Percentiles rank a stretch among this genome's conserved stretches.
phyloP scores from a whole-genome alignment of 2,888 invertebrate species.

The Athripsodes cinereus region DNA sequence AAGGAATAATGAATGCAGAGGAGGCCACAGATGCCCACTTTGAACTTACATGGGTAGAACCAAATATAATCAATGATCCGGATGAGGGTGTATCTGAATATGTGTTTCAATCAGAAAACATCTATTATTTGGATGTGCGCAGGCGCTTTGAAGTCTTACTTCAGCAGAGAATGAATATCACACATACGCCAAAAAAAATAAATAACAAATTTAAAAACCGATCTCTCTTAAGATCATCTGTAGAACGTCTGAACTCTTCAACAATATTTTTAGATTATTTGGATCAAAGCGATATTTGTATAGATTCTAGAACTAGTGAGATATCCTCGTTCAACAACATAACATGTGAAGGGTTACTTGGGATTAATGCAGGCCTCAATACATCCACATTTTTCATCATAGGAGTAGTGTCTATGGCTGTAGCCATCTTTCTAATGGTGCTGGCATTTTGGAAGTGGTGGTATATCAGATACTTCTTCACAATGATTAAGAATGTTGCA shows the following conservation, averaged over 20 bases:
- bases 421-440: not conserved
- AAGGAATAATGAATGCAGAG: conserved; percentile 18
- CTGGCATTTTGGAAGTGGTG: conserved; percentile 45
- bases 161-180: not conserved
- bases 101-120: not conserved
- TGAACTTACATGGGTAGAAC: not conserved
- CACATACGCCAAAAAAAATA: not conserved
- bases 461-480: conserved; percentile 51
- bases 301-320: conserved; percentile 32
- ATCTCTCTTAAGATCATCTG: not conserved
- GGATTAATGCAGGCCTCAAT: not conserved
- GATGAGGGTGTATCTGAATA: not conserved
- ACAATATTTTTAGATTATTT: conserved; percentile 38
- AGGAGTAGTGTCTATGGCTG: conserved; percentile 1
- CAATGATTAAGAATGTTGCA: conserved; percentile 53
- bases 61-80: not conserved
- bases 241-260: conserved; percentile 18
- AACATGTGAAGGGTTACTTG: not conserved
- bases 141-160: not conserved
- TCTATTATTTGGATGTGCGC: not conserved
- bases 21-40: not conserved
- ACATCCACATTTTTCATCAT: not conserved
- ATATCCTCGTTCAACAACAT: conserved; percentile 8
- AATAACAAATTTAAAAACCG: not conserved
- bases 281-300: conserved; percentile 36